Percentiles rank a stretch among this genome's conserved stretches.
These are phyloP conservation scores for Colinus virginianus DNA, from an alignment of 2,113 vertebrate species.

Conservation along the genomic window DNA sequence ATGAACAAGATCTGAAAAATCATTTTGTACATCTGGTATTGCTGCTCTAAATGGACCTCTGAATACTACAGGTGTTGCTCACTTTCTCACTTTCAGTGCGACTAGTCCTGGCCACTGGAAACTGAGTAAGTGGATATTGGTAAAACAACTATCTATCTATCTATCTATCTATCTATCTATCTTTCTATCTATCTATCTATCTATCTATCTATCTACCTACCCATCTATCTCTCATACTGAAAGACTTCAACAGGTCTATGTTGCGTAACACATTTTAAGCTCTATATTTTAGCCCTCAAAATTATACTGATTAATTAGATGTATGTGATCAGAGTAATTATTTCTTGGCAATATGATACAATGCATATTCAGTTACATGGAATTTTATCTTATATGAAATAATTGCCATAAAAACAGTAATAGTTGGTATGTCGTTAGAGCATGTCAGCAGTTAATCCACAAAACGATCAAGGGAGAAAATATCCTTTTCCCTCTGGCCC, in stretches of 20 bases:
- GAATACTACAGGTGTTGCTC: background rate
- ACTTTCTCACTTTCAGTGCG: background rate
- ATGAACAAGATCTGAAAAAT: slow-evolving; percentile 21
- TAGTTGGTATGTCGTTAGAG: slow-evolving; percentile 18
- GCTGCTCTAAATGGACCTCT: background rate
- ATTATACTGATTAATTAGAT: slow-evolving; percentile 11
- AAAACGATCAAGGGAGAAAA: slow-evolving; percentile 44
- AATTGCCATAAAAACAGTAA: slow-evolving; percentile 63
- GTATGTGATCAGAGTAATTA: background rate
- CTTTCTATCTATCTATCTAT: no score
- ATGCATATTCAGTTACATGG: background rate
- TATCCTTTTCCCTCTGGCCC: slow-evolving; percentile 59
- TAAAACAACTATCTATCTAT: background rate
- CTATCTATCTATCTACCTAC: no score
- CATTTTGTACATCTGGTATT: background rate
- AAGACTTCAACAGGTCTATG: background rate
- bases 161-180: no score
- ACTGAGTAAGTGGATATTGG: background rate
- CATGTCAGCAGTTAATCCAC: slow-evolving; percentile 52
- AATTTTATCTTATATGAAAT: slow-evolving; percentile 3
- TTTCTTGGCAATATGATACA: slow-evolving; percentile 17
- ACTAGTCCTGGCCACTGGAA: background rate
- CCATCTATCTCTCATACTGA: background rate
- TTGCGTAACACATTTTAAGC: background rate
- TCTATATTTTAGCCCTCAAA: slow-evolving; percentile 32